Base-by-base conservation (phyloP, 23 tunicate species). In the Trididemnum clinides region DNA sequence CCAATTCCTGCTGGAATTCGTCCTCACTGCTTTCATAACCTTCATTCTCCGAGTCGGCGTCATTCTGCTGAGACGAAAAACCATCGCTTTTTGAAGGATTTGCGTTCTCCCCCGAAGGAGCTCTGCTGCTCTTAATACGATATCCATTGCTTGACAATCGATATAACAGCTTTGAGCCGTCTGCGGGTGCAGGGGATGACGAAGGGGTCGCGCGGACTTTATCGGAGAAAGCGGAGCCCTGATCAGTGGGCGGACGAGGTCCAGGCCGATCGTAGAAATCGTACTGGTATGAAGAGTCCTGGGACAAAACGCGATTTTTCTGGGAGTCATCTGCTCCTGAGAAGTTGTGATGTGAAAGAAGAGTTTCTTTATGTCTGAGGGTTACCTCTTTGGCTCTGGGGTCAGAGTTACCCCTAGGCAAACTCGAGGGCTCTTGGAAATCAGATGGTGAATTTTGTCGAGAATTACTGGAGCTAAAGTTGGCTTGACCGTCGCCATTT, bases 1-100 rank as follows among this genome's bases (percentile, higher is more conserved):
- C 83, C 38, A 85, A 71, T 73, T 85, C 88, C 26, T 62, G 76
- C 38, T 85, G 79, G 39, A 85, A 85, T 5, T 85, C 88, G 74
- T 85, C 74, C 2, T 36, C 44, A 28, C 72, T 33, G 37, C 88
- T 85, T 23, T 85, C 70, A 37, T 85, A 85, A 85, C 44, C 74
- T 0, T 38, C 82, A 29, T 85, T 36, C 7, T 73, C 82, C 12
- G 51, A 33, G 19, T 81, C 54, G 15, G 38, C 78, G 6, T 70
- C 87, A 3, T 83, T 80, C 1, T 82, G 22, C 10, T 77, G 1
- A 1, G 49, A 44, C n/a, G n/a, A n/a, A n/a, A 33, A 2, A 15
- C 18, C 80, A 18, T 74, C 57, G 5, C 21, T 5, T 5, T 74
- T 21, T 21, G 21, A 5, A 2, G 22, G 57, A 19, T 74, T 25